Base-by-base conservation (phyloP, 2,888 invertebrate species). In the Aromia moschata region DNA sequence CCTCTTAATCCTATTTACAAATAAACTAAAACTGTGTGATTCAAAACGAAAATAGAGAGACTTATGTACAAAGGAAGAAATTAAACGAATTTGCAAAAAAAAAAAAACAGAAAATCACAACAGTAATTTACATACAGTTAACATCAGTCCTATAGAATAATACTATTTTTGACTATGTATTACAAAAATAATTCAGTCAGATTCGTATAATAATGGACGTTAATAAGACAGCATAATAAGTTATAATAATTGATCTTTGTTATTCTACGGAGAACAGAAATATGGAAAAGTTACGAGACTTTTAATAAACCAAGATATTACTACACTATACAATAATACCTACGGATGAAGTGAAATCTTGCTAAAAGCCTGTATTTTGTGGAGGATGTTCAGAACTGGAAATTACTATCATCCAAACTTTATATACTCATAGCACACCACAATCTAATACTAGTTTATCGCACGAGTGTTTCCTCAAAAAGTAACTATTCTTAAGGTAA, bases 141-240 rank as follows among this genome's bases (percentile, higher is more conserved):
- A 67, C 62, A 65, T 71, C 72, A 70, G 70, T 72, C 68, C 69
- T 69, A 65, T 64, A 62, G 59, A 67, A 64, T 69, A 68, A 68
- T 68, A 70, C 66, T 65, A 68, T 52, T 52, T 52, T 52, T 30
- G 52, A 52, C 52, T 52, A 52, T 41, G 52, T 52, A 41, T 52
- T 74, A 74, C 68, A 74, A 74, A 74, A 73, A 74, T 74, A 74
- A 73, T 71, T 74, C 74, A 73, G 73, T 74, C 73, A 70, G 65
- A 62, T 68, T 69, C 65, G 65, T 71, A 67, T 68, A 71, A 70
- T 67, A 70, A 71, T 74, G 74, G 74, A 74, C 74, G 74, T 70
- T 62, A 69, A 69, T 66, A 67, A 67, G 60, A 70, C 65, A 71
- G 67, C 70, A 61, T 58, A 52, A 69, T 66, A 65, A 62, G 57